These are phyloP conservation scores for Meiosimyza decipiens DNA, from an alignment of 2,888 invertebrate species.

Conservation along the genomic window DNA sequence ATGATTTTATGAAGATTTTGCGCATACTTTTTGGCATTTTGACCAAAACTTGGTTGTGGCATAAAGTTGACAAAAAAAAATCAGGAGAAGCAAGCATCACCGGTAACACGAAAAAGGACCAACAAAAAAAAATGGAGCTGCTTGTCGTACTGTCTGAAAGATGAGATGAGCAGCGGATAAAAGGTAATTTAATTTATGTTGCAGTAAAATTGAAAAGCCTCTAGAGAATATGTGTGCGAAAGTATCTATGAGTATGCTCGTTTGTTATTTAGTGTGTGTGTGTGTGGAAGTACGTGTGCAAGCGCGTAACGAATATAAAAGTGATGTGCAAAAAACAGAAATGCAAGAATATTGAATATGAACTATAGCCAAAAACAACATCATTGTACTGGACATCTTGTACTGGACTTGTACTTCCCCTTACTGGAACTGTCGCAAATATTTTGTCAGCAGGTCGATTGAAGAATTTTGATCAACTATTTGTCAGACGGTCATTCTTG, in stretches of 20 bases:
- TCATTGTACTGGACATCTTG: no score
- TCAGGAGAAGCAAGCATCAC: background rate
- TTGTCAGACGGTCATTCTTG: no score
- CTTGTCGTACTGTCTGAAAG: background rate
- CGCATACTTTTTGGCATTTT: slow-evolving; percentile 45
- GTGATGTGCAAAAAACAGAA: background rate
- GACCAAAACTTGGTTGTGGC: background rate
- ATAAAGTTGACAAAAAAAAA: slow-evolving; percentile 8
- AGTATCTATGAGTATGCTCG: background rate
- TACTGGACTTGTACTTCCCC: no score
- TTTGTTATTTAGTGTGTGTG: background rate
- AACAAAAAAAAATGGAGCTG: background rate
- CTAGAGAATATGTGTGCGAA: slow-evolving; percentile 42
- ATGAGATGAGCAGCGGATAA: slow-evolving; percentile 30
- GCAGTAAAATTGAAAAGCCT: slow-evolving; percentile 52
- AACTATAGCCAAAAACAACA: no score
- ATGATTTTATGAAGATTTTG: slow-evolving; percentile 38
- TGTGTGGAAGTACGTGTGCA: background rate
- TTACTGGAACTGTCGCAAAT: no score
- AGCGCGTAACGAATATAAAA: slow-evolving; percentile 5
- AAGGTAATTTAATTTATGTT: slow-evolving; percentile 53
- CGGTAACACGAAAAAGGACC: background rate
- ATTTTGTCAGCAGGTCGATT: no score
- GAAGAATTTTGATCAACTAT: no score
- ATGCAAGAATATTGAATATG: no score